Base-by-base conservation (phyloP, 2,113 vertebrate species). In the Dermatemys mawii region DNA sequence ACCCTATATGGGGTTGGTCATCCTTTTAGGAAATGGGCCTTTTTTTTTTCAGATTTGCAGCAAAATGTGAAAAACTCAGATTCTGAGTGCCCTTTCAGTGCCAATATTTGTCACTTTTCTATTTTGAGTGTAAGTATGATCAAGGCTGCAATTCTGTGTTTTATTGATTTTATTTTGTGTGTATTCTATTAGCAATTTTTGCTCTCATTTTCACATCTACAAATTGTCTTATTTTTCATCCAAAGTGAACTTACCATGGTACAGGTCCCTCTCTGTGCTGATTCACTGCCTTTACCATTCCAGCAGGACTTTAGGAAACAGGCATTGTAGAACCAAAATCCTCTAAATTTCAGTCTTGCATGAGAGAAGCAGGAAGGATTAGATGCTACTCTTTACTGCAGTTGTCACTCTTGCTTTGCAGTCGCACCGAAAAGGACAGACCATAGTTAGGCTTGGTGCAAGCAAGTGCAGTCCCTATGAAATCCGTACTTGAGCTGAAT, bases 21-120 rank as follows among this genome's bases (percentile, higher is more conserved):
- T 1, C 9, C 3, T 78, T 46, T 96, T 91, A 55, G 85, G 88
- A 85, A 82, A 87, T 70, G 85, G 84, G 70, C 32, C 93, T 93
- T 90, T 89, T 75, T 84, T n/a, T n/a, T n/a, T 95, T 91, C 94
- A 88, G 70, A 95, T 93, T 93, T 90, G 32, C 84, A 87, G 60
- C 92, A 89, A 90, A 96, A 93, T 83, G 76, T 93, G 82, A 85
- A 86, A 85, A 94, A 92, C 35, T 90, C 84, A 44, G 41, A 78
- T 95, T 1, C 0, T 90, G 86, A 70, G 44, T 80, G 75, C 53
- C 83, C 83, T 53, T 94, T 86, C 94, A 79, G 35, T 90, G 93
- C 73, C 79, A 94, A 79, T 96, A 96, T 94, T 81, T 91, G 87
- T 87, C 82, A 57, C 55, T 94, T 86, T 84, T 57, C 27, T 94